Evolutionary conservation across 37 sponge, comb jelly and placozoan genomes (phyloP), one percentile per base, ranked within the genome.

Genomic region (Crambe crambe): DNA sequence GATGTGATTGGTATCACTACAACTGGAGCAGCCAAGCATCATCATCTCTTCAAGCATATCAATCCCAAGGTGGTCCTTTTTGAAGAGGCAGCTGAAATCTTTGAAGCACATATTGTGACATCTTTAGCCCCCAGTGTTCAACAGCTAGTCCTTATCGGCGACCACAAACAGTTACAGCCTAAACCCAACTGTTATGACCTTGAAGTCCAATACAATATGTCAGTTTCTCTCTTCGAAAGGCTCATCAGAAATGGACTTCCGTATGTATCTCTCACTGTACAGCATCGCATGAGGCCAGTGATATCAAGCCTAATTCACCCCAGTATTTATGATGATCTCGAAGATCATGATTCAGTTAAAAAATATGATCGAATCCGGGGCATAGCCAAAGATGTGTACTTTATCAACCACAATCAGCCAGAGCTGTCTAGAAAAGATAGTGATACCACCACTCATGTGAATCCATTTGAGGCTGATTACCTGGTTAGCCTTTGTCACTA

Each of bases 71-170:
- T 97, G 56, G 80, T 97, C 20, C 72, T 97, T 31, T 76, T 97
- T 44, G 98, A 97, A 89, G 98, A 97, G 68, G 95, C 95, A 38
- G 98, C 98, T 42, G 98, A 97, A 43, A 86, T 97, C 1, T 74
- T 97, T 31, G 98, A 97, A 61, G 62, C 98, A 26, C 96, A 92
- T 72, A 65, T 97, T 27, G 60, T 97, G 30, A 88, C 93, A 34
- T 90, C 89, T 30, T 78, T 97, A 22, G 78, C 91, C 26, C 75
- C 90, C 32, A 86, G 84, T 77, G 93, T 89, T 0, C 84, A 97
- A 63, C 96, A 95, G 54, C 72, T 97, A 17, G 80, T 97, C 2
- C 63, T 97, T 38, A 97, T 97, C 72, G 98, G 98, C 26, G 98
- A 97, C 81, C 98, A 97, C 69, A 69, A 97, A 77, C 98, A 95